Evolutionary conservation across 2,888 invertebrate species (phyloP), one percentile per base, ranked within the genome.

Genomic region (Sepiola atlantica): DNA sequence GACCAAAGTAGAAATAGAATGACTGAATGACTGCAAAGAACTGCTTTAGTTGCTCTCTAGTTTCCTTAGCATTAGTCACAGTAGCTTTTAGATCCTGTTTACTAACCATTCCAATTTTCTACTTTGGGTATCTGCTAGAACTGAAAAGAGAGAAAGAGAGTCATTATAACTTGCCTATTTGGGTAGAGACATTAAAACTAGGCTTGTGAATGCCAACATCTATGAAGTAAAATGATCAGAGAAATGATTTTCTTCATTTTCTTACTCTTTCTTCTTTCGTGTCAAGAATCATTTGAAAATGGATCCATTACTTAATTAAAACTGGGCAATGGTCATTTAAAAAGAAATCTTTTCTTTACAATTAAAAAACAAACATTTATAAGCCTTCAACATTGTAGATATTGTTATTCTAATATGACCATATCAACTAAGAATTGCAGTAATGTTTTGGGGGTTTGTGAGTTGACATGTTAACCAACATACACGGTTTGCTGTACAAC

Each of bases 241-340:
- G 77, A 2, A 77, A 77, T 77, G n/a, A n/a, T 77, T 32, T 24
- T 61, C 24, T 61, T 61, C 10, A 45, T 45, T 77, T 77, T 77
- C 77, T 77, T 32, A 77, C 77, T 77, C 77, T 77, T 77, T 77
- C 77, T 77, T 77, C 77, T 77, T 77, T 77, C n/a, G n/a, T 77
- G 16, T 32, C 21, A 77, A 77, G 77, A 77, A 77, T 77, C n/a
- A 16, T 77, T 77, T 77, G 77, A n/a, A 77, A 77, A 77, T 77
- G 77, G 77, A 77, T 77, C 77, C 77, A 77, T 77, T 77, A 32
- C n/a, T 77, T 77, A 1, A 18, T n/a, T 77, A 16, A 77, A 77
- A 77, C 14, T 77, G 77, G n/a, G n/a, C n/a, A 77, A n/a, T n/a
- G n/a, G n/a, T 77, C n/a, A n/a, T n/a, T 16, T 77, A 14, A n/a